phyloP scores from a whole-genome alignment of 2,888 invertebrate genomes.

The Prosopocoilus inquinatus region DNA sequence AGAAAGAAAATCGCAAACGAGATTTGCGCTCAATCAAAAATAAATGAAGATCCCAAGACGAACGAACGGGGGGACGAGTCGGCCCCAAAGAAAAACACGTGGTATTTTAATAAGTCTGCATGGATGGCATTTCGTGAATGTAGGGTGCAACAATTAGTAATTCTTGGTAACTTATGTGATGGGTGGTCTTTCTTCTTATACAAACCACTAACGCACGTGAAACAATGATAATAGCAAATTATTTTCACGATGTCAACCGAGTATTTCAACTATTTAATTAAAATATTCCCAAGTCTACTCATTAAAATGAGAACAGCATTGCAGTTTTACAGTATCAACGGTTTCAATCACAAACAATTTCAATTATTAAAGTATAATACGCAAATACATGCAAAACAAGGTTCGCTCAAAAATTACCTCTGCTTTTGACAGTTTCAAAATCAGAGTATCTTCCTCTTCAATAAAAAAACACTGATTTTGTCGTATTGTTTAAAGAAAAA shows the following conservation, averaged over 20 bases:
- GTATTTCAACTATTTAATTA: no score
- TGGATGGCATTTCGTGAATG: slow-evolving; percentile 30
- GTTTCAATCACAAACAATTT: no score
- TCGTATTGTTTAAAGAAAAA: no score
- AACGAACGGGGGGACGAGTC: slow-evolving; percentile 16
- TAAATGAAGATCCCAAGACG: slow-evolving; percentile 12
- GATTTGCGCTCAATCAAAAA: not conserved
- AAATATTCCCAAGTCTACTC: no score
- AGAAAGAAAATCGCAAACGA: not conserved
- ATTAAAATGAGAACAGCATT: no score
- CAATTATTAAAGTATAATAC: no score
- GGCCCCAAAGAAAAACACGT: slow-evolving; percentile 12
- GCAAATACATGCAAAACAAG: no score
- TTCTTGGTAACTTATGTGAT: slow-evolving; percentile 33
- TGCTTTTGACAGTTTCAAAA: no score
- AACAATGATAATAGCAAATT: not conserved
- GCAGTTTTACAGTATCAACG: no score
- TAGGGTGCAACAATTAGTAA: slow-evolving; percentile 35
- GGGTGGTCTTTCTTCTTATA: slow-evolving; percentile 32
- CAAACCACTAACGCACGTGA: not conserved
- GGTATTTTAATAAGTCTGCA: slow-evolving; percentile 24
- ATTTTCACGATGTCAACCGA: not conserved
- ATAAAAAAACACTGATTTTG: no score
- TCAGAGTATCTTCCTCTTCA: no score
- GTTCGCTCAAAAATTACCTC: no score